Percentiles rank a stretch among this genome's conserved stretches.
Conservation (phyloP, 2,113 vertebrate genomes). For the Smithornis capensis region DNA sequence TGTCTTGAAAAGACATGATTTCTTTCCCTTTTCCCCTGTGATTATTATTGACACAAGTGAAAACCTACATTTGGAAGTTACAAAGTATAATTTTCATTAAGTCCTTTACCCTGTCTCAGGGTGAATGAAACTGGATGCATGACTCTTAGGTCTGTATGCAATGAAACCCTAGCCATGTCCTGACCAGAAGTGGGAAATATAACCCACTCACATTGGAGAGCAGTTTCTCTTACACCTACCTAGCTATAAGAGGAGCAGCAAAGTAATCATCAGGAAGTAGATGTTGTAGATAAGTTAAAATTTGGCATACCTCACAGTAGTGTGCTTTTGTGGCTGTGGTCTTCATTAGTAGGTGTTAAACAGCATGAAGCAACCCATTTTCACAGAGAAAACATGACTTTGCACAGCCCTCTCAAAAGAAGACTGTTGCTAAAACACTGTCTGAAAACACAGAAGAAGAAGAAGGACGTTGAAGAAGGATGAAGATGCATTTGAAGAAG, state of each 20-base stretch:
- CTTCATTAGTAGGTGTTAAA: background rate
- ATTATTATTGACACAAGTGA: background rate
- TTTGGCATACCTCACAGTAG: background rate
- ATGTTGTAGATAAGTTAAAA: background rate
- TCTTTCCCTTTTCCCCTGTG: background rate
- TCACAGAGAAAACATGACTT: background rate
- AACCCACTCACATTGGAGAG: background rate
- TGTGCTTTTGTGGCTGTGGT: background rate
- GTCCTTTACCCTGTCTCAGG: background rate
- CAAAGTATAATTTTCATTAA: background rate
- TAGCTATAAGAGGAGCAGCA: background rate
- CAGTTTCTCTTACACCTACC: background rate
- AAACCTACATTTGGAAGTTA: background rate
- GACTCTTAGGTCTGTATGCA: background rate
- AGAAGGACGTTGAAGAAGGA: too few species aligned
- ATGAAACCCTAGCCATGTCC: background rate
- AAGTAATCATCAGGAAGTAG: background rate
- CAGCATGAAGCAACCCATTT: background rate
- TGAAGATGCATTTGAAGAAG: background rate
- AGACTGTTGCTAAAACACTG: background rate
- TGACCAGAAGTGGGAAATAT: background rate
- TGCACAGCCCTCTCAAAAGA: background rate
- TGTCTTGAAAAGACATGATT: background rate
- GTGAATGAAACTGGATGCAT: fast-evolving
- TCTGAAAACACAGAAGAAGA: too few species aligned